Conservation (phyloP, 2,113 vertebrate genomes). For the Hypomesus transpacificus region DNA sequence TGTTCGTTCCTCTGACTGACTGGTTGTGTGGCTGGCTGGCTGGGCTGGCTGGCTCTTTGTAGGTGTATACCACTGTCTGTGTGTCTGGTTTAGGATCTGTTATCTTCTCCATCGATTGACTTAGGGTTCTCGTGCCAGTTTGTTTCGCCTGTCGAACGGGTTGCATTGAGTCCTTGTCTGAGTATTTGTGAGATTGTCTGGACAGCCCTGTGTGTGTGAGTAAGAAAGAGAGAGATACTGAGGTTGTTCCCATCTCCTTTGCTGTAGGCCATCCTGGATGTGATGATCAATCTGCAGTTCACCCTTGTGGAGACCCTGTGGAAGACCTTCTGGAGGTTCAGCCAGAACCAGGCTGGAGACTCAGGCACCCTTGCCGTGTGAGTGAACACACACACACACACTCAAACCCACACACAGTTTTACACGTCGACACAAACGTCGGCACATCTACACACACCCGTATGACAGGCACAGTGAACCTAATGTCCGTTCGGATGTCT, state of each 20-base stretch:
- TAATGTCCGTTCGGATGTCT: constrained; percentile 1
- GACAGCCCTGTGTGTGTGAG: too few relatives aligned
- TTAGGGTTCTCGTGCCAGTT: too few relatives aligned
- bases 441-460: constrained; percentile 3
- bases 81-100: neutral
- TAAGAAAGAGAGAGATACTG: neutral
- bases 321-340: constrained; percentile 94
- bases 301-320: constrained; percentile 90
- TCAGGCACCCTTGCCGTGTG: constrained; percentile 77
- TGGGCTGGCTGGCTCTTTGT: neutral
- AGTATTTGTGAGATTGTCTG: neutral
- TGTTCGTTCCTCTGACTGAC: neutral
- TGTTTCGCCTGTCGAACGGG: too few relatives aligned
- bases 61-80: neutral
- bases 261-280: constrained; percentile 85
- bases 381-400: constrained; percentile 53
- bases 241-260: constrained; percentile 22
- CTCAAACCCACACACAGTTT: neutral
- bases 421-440: neutral
- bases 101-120: too few relatives aligned
- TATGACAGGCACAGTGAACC: neutral
- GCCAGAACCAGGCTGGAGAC: constrained; percentile 80
- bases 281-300: constrained; percentile 94
- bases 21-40: neutral
- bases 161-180: too few relatives aligned